Percentiles rank a stretch among this genome's conserved stretches.
Conservation (phyloP, 2,113 vertebrate genomes). For the Coryphaenoides rupestris region DNA sequence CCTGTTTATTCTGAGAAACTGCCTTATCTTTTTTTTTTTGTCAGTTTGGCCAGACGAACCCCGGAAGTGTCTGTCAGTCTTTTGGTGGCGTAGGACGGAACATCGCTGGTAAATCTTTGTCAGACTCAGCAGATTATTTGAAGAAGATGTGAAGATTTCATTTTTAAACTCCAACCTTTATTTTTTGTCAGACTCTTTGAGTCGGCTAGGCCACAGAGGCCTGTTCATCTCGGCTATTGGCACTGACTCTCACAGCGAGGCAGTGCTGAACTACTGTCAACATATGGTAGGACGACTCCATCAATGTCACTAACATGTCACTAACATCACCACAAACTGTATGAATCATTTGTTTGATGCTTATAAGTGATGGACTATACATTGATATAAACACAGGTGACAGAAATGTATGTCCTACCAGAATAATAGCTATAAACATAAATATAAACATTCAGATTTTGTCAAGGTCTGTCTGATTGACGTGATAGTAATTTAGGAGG, state of each 20-base stretch:
- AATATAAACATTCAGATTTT: no score
- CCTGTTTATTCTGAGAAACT: neutral
- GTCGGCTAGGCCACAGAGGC: slow-evolving; percentile 75
- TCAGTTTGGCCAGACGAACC: slow-evolving; percentile 84
- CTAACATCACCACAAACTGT: neutral
- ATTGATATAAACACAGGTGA: no score
- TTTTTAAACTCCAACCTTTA: neutral
- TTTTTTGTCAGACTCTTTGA: slow-evolving; percentile 76
- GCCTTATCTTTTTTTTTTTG: slow-evolving; percentile 39
- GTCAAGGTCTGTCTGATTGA: no score
- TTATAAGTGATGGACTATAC: no score
- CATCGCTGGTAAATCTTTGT: slow-evolving; percentile 75
- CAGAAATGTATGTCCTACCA: neutral
- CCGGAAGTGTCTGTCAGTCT: slow-evolving; percentile 78
- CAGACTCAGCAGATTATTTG: neutral
- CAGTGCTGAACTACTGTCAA: slow-evolving; percentile 75
- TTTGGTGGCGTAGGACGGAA: slow-evolving; percentile 88
- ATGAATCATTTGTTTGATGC: neutral
- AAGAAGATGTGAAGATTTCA: neutral
- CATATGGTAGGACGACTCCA: slow-evolving; percentile 82
- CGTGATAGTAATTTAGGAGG: no score
- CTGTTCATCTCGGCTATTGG: slow-evolving; percentile 83
- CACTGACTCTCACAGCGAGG: slow-evolving; percentile 76
- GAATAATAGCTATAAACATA: no score
- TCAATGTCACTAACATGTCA: neutral